Base-by-base conservation (phyloP, 64 coral and sea anemone species). In the Exaiptasia diaphana region DNA sequence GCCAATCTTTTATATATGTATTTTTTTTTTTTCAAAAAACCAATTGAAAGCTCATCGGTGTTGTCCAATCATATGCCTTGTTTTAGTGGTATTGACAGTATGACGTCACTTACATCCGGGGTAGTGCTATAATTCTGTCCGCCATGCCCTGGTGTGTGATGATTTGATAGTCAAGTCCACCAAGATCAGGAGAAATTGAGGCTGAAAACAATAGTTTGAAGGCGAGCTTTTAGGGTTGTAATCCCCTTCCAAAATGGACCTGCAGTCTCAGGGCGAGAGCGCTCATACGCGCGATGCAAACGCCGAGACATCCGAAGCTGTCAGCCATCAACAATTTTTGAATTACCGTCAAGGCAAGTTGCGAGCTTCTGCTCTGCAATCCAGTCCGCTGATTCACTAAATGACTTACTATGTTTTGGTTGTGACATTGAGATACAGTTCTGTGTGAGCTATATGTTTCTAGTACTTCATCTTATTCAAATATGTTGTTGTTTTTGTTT, bases 321-420 rank as follows among this genome's bases (percentile, higher is more conserved):
- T 89, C 18, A 94, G 85, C 73, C 91, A 94, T 30, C 67, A 89
- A 74, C 91, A 89, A 77, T 59, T 94, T 41, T 36, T 89, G 73
- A 85, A 74, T 65, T 88, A 94, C 64, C 87, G 91, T 73, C 77
- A 95, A 53, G 91, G 91, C 75, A 59, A 78, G 83, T 80, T 60
- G 80, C 81, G 70, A 75, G 54, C 57, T 83, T 75, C 57, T 59
- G 75, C 34, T 38, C 28, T 79, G 10, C 56, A 44, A 25, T 55
- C 53, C 3, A 54, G 53, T 75, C 25, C 49, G 5, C 31, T 25
- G 24, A 34, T 20, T 52, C 53, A 63, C 73, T 63, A 73, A 37
- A 42, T 54, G 54, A 39, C 64, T 91, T 79, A 36, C 67, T 7
- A 24, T 38, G 42, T 42, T 74, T 38, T 40, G 23, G 42, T 49